Percentiles rank a stretch among this genome's conserved stretches.
Evolutionary conservation across 1,140 invertebrate genomes (phyloP).

Genomic region (Drosophila ogumai): DNA sequence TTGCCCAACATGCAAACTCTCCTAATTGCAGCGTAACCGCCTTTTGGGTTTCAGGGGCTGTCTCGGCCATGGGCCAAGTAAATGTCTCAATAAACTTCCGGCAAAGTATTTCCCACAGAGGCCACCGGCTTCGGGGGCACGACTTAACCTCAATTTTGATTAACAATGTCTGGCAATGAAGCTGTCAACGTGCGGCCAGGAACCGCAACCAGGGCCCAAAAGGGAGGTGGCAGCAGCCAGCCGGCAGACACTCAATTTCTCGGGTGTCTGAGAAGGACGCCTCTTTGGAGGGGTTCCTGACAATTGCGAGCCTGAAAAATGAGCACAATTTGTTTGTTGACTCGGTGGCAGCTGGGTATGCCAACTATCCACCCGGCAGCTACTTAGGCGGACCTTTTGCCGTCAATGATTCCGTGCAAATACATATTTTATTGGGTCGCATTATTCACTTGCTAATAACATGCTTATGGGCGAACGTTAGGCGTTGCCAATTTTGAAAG

Average conservation of each 20-base stretch:
- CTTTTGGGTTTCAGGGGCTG: conserved; percentile 15
- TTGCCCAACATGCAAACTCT: conserved; percentile 59
- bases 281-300: background rate
- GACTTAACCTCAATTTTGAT: conserved; percentile 81
- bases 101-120: conserved; percentile 43
- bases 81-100: conserved; percentile 72
- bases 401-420: conserved; percentile 46
- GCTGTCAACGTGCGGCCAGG: conserved; percentile 72
- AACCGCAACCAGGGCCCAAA: conserved; percentile 7
- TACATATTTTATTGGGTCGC: conserved; percentile 65
- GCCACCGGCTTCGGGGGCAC: conserved; percentile 54
- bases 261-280: conserved; percentile 1
- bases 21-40: conserved; percentile 58
- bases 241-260: conserved; percentile 6
- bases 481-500: conserved; percentile 66
- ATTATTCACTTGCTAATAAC: conserved; percentile 71
- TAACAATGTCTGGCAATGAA: conserved; percentile 80
- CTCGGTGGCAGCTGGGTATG: conserved; percentile 43
- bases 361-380: conserved; percentile 25
- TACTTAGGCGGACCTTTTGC: conserved; percentile 17
- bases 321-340: conserved; percentile 72
- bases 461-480: conserved; percentile 63
- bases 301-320: conserved; percentile 68
- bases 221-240: background rate
- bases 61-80: conserved; percentile 49